Base-by-base conservation (phyloP, 37 sponge, comb jelly and placozoan species). In the Ephydatia muelleri region DNA sequence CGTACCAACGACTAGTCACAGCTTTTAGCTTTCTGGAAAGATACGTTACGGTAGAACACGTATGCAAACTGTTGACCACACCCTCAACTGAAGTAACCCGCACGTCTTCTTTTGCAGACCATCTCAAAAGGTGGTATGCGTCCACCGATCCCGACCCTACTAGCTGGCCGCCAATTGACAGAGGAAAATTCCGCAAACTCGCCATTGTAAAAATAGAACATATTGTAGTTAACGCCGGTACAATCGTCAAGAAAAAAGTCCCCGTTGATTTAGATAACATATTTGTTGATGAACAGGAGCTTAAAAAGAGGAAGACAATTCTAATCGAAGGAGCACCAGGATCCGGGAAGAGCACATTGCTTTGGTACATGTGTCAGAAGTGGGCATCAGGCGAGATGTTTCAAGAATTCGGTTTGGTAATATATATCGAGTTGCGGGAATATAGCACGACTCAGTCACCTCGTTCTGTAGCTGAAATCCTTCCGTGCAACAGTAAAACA, bases 321-420 rank as follows among this genome's bases (percentile, higher is more conserved):
- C 14, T 77, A 38, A 49, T 77, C 2, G 78, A 77, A 77, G 78
- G 78, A 0, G 78, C 78, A n/a, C 78, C 78, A 34, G 78, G 78
- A 0, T 39, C 49, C 5, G 78, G 78, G 0, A 77, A 77, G 29
- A 77, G 49, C 48, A 77, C 64, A 2, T 29, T 77, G 12, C 43
- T 48, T 23, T 48, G 43, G 27, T 57, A 73, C 32, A 0, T 73
- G 25, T 8, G 32, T 4, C 5, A 73, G 23, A 73, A 31, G 32
- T 73, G 74, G 74, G 74, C 3, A 73, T 25, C 32, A 31, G 74
- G 74, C 23, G 74, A 73, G 74, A 6, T 40, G 28, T 48, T 77
- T 40, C 49, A 40, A 77, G 30, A 48, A 38, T 77, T 49, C 39
- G 64, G n/a, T 19, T 21, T 77, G 5, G 78, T 77, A 0, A n/a